Percentiles rank a stretch among this genome's conserved stretches.
phyloP scores from a whole-genome alignment of 23 tunicate species.

The Diplosoma virens region DNA sequence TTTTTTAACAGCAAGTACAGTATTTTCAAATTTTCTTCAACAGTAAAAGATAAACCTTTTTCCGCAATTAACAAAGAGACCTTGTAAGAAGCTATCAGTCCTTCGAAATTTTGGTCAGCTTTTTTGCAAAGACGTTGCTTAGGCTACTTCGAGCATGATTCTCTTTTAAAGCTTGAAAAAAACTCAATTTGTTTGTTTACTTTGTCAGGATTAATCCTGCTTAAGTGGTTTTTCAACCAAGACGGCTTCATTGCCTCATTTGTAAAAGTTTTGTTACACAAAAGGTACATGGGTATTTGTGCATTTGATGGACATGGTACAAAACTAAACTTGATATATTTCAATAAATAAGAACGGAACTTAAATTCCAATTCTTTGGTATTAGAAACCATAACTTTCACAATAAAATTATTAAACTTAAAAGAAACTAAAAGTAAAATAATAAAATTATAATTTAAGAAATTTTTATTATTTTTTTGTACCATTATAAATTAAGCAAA shows the following conservation, averaged over 20 bases:
- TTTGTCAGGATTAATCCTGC: conserved; percentile 17
- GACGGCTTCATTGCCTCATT: conserved; percentile 43
- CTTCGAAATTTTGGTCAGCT: neutral
- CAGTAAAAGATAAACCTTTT: conserved; percentile 29
- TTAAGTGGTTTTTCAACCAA: conserved; percentile 19
- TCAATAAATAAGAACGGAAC: neutral
- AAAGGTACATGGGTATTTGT: neutral
- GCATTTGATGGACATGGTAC: conserved; percentile 10
- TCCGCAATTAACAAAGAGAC: conserved; percentile 16
- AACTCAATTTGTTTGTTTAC: conserved; percentile 18
- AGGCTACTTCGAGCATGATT: conserved; percentile 1
- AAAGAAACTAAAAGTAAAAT: neutral
- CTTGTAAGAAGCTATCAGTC: conserved; percentile 18
- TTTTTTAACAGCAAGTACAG: conserved; percentile 31
- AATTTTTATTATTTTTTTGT: neutral
- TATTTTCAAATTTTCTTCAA: conserved; percentile 17
- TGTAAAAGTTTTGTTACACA: neutral
- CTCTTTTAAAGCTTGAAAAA: conserved; percentile 23
- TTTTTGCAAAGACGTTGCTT: conserved; percentile 2
- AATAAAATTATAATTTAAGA: neutral
- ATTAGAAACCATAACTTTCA: neutral
- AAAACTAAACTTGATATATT: neutral
- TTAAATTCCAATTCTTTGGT: neutral
- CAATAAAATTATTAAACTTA: neutral
- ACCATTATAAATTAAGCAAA: neutral